These are phyloP conservation scores for Vanessa atalanta DNA, from an alignment of 1,140 invertebrate genomes.

Conservation along the genomic window DNA sequence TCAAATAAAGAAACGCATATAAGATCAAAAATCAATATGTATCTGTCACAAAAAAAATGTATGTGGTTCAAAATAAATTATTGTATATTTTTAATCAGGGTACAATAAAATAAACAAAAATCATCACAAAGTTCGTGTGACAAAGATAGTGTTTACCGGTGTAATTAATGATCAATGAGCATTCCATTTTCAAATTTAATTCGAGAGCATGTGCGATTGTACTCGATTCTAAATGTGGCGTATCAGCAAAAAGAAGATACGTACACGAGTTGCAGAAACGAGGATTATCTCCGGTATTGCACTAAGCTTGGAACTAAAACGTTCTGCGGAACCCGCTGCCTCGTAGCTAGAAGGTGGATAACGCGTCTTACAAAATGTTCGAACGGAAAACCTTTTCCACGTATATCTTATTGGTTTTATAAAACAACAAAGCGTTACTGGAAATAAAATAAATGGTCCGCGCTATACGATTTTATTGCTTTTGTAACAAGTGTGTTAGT, in stretches of 20 bases:
- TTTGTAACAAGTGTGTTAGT: constrained; percentile 41
- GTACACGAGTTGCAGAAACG: constrained; percentile 48
- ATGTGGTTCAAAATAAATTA: too few species aligned
- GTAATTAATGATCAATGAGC: too few species aligned
- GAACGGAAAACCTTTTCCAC: constrained; percentile 48
- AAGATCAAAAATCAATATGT: too few species aligned
- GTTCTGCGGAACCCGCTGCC: constrained; percentile 38
- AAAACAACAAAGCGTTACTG: constrained; percentile 39
- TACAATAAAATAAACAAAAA: constrained; percentile 5
- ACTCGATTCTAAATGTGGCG: constrained; percentile 25
- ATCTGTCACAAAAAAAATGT: too few species aligned
- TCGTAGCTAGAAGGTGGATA: constrained; percentile 47
- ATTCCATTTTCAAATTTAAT: not conserved
- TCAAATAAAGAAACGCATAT: too few species aligned
- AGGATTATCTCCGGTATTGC: constrained; percentile 59
- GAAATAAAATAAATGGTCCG: constrained; percentile 42
- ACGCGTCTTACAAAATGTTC: constrained; percentile 50
- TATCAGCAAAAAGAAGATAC: constrained; percentile 46
- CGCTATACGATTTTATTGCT: constrained; percentile 41
- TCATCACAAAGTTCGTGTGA: too few species aligned
- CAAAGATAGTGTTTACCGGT: too few species aligned
- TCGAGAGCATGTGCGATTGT: constrained; percentile 10
- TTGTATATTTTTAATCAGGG: too few species aligned
- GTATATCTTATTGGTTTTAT: constrained; percentile 44
- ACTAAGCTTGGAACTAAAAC: constrained; percentile 51